phyloP scores from a whole-genome alignment of 2,113 vertebrate genomes.

The Eonycteris spelaea region DNA sequence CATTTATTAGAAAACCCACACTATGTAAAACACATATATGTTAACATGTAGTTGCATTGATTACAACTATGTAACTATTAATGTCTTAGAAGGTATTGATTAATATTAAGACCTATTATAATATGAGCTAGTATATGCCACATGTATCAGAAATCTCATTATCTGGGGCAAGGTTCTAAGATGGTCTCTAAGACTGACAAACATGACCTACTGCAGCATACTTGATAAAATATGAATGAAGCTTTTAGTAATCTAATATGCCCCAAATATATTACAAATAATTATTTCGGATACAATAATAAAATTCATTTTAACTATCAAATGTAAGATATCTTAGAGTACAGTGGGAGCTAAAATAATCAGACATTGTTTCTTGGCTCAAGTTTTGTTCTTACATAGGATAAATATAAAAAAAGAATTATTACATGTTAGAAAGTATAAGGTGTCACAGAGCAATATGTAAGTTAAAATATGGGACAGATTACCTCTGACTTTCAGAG shows the following conservation, averaged over 20 bases:
- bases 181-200: not conserved
- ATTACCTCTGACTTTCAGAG: not conserved
- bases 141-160: not conserved
- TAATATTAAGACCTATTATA: not conserved
- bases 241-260: not conserved
- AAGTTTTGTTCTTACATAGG: not conserved
- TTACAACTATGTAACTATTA: not conserved
- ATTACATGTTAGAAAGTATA: not conserved
- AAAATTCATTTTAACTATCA: not conserved
- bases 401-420: not conserved
- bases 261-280: not conserved
- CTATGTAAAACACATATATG: not conserved
- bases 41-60: not conserved
- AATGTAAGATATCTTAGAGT: not conserved
- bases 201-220: not conserved
- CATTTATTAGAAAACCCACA: not conserved
- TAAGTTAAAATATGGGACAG: not conserved
- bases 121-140: not conserved
- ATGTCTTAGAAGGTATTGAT: not conserved
- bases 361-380: not conserved
- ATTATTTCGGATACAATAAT: not conserved
- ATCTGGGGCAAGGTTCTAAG: not conserved
- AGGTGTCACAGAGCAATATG: not conserved
- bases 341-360: not conserved
- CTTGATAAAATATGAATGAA: not conserved